Evolutionary conservation across 2,888 invertebrate species (phyloP), one percentile per base, ranked within the genome.

Genomic region (Pyrochroa serraticornis): DNA sequence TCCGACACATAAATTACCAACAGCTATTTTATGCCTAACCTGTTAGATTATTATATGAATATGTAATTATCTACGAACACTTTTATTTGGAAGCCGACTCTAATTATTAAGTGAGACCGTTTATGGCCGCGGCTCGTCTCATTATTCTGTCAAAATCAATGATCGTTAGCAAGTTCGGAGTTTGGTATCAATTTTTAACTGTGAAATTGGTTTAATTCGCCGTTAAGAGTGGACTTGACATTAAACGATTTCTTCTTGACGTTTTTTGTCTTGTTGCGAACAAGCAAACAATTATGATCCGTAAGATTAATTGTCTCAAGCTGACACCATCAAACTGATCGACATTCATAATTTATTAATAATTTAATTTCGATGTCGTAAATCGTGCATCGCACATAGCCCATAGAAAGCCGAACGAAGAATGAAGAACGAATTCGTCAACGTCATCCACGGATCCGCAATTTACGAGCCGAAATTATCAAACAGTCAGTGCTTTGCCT

Each of bases 1-100:
- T 39, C 39, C 12, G 8, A 7, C 12, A 14, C 33, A 33, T 45
- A 12, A 34, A 58, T 58, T 45, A 58, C 45, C 47, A 10, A 42
- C 37, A 34, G 43, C 46, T 39, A 30, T 57, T 58, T 58, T 47
- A 51, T 52, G 46, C 47, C 36, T 30, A 58, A 63, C 63, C 63
- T 61, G 63, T 59, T 63, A 61, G 58, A 64, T 60, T 60, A 64
- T 64, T 63, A 60, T 63, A 64, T 60, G 64, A 60, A 63, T 65
- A 60, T 62, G 65, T 64, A 66, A 65, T 67, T 65, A 67, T 62
- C 53, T 46, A 42, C 55, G 34, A 52, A 39, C 59, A 51, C 57
- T 62, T 58, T 62, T 61, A 63, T 63, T 65, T 63, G 57, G 56
- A 37, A 58, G 60, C 58, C 60, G 65, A 59, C 65, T 47, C 60